These are phyloP conservation scores for Perdita meconis DNA, from an alignment of 2,888 invertebrate species.

Conservation along the genomic window DNA sequence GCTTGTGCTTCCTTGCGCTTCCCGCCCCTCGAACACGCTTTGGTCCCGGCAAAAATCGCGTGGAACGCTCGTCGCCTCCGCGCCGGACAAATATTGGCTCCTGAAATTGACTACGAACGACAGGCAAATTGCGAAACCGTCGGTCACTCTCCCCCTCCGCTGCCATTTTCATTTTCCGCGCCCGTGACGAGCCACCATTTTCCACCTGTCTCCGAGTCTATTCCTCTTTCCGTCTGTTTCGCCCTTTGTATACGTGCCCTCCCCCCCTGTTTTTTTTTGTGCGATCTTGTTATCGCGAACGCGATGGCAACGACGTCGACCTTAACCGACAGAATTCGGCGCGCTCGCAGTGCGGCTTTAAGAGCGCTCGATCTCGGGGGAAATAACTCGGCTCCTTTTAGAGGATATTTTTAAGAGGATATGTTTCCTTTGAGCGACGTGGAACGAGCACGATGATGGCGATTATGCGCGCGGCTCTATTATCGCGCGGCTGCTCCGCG, in stretches of 20 bases:
- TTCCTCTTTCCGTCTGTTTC: not conserved
- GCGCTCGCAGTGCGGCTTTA: conserved; percentile 6
- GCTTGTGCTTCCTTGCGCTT: conserved; percentile 14
- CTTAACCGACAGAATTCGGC: too few species aligned
- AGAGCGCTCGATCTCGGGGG: conserved; percentile 39
- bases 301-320: too few species aligned
- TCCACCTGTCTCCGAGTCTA: conserved; percentile 14
- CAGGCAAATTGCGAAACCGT: conserved; percentile 60
- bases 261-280: too few species aligned
- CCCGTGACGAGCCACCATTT: conserved; percentile 1
- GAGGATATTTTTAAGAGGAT: conserved; percentile 26
- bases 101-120: conserved; percentile 65
- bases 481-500: not conserved
- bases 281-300: too few species aligned
- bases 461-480: conserved; percentile 25
- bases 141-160: conserved; percentile 35
- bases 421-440: conserved; percentile 29
- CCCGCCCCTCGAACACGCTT: not conserved
- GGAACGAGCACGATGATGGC: conserved; percentile 1
- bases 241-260: not conserved
- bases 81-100: conserved; percentile 65
- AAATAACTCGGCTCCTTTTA: conserved; percentile 43
- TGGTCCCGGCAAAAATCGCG: conserved; percentile 20
- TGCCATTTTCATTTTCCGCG: conserved; percentile 36
- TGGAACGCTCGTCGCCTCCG: conserved; percentile 10